A percentile compares a stretch with the other conserved stretches of the same genome.
phyloP scores from a whole-genome alignment of 2,113 vertebrate species.

The Oceanodroma tethys region DNA sequence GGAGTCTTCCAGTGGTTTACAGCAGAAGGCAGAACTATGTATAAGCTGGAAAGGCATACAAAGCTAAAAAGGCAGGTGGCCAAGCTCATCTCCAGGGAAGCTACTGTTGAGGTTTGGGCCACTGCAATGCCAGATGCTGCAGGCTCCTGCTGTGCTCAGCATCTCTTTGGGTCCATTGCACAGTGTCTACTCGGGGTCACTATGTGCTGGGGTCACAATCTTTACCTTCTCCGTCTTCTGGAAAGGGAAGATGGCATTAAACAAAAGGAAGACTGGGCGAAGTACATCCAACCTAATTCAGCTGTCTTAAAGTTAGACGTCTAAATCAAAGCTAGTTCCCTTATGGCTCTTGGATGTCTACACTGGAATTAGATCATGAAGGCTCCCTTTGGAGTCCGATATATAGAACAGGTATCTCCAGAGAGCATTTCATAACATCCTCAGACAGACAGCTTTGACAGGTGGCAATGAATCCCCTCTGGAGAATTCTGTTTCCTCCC shows the following conservation, averaged over 20 bases:
- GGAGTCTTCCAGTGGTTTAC: background rate
- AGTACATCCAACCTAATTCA: background rate
- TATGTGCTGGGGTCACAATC: background rate
- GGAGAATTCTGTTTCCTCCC: background rate
- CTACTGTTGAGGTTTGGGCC: background rate
- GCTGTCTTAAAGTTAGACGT: background rate
- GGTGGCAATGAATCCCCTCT: background rate
- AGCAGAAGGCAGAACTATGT: background rate
- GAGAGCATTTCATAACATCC: background rate
- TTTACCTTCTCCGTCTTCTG: background rate
- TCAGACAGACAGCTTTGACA: background rate
- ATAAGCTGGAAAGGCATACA: background rate
- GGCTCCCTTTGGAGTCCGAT: background rate
- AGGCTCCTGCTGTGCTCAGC: background rate
- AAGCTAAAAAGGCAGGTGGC: background rate
- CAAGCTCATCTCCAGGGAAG: background rate
- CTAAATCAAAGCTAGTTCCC: background rate
- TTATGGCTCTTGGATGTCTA: background rate
- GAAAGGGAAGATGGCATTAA: background rate
- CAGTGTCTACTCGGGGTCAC: background rate
- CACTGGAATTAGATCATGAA: background rate
- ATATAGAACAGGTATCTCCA: background rate
- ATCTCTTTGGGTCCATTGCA: background rate
- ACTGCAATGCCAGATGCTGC: background rate
- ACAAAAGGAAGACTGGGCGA: background rate